phyloP scores from a whole-genome alignment of 2,797 vertebrate species.

The Mionectes olivaceus region DNA sequence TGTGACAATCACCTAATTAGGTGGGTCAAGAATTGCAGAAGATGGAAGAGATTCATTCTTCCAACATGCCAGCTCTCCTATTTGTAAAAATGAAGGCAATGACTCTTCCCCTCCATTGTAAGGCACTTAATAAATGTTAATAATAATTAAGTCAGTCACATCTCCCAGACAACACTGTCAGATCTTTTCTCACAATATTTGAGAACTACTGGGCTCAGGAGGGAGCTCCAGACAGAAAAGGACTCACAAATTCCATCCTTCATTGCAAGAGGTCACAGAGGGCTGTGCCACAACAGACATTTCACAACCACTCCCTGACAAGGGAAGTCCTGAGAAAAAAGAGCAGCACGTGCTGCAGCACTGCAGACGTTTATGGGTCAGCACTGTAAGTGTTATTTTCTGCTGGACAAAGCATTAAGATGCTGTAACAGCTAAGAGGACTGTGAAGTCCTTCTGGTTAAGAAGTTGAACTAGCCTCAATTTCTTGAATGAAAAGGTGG shows the following conservation, averaged over 20 bases:
- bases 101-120: neutral
- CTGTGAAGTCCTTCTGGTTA: neutral
- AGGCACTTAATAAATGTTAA: conserved; percentile 42
- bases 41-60: conserved; percentile 19
- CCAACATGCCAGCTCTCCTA: neutral
- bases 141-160: conserved; percentile 9
- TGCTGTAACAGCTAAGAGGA: neutral
- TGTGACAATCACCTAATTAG: conserved; percentile 32
- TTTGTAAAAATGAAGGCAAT: conserved; percentile 18
- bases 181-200: neutral
- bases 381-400: neutral
- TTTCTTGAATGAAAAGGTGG: conserved; percentile 6
- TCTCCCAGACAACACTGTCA: conserved; percentile 18
- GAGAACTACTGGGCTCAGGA: neutral
- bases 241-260: neutral
- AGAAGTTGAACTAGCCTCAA: conserved; percentile 41
- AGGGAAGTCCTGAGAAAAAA: neutral
- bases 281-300: conserved; percentile 5
- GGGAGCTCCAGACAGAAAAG: neutral
- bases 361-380: neutral
- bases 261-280: conserved; percentile 56
- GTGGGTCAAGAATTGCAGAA: conserved; percentile 49
- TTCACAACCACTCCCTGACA: neutral
- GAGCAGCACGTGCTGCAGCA: neutral
- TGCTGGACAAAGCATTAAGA: conserved; percentile 13